These are phyloP conservation scores for Thalassarche chlororhynchos DNA, from an alignment of 2,113 vertebrate species.

Conservation along the genomic window DNA sequence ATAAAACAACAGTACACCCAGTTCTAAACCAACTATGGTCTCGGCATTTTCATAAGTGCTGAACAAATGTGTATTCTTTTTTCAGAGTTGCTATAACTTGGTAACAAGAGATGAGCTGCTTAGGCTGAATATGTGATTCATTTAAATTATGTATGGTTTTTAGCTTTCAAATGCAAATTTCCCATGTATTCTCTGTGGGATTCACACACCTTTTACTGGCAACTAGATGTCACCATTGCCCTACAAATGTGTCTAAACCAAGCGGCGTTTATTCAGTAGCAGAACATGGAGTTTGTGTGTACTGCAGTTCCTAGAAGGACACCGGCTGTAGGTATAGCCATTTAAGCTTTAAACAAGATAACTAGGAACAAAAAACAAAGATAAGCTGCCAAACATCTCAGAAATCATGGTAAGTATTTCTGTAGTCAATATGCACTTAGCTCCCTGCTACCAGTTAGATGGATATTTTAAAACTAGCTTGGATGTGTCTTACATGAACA, in stretches of 20 bases:
- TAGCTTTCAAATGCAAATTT: not conserved
- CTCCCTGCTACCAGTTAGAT: not conserved
- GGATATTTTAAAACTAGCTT: not conserved
- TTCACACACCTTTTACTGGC: not conserved
- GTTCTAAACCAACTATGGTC: not conserved
- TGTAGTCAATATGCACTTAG: not conserved
- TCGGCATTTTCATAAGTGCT: not conserved
- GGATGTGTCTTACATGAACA: not conserved
- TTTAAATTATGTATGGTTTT: not conserved
- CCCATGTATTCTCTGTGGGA: not conserved
- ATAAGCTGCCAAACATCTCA: not conserved
- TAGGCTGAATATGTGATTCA: not conserved
- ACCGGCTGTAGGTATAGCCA: not conserved
- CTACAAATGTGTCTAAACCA: not conserved
- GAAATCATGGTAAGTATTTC: not conserved
- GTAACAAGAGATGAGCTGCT: not conserved
- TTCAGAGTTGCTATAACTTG: not conserved
- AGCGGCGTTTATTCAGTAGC: not conserved
- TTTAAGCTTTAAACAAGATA: not conserved
- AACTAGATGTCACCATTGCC: constrained; percentile 62
- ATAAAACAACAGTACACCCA: not conserved
- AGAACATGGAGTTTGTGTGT: not conserved
- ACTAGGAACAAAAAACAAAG: not conserved
- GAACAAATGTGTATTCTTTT: not conserved
- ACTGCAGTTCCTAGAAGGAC: not conserved